A percentile compares a stretch with the other conserved stretches of the same genome.
phyloP scores from a whole-genome alignment of 2,797 vertebrate genomes.

The Oryzias sinensis region DNA sequence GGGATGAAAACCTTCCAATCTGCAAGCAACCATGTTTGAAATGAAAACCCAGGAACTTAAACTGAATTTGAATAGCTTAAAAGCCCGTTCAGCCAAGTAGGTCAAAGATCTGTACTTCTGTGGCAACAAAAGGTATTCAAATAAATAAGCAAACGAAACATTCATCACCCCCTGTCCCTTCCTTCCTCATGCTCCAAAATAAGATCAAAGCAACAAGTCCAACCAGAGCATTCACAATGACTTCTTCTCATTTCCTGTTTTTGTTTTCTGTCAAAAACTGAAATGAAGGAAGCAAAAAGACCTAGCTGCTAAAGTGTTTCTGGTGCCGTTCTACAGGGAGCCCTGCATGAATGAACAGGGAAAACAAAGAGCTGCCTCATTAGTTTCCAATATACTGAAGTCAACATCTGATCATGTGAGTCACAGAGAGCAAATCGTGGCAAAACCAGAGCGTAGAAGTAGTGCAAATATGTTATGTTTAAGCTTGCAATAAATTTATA shows the following conservation, averaged over 20 bases:
- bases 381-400: slow-evolving; percentile 44
- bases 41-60: neutral
- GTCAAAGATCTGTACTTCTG: slow-evolving; percentile 81
- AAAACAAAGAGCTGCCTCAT: slow-evolving; percentile 47
- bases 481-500: neutral
- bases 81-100: slow-evolving; percentile 75
- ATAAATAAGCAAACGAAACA: slow-evolving; percentile 30
- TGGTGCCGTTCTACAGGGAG: slow-evolving; percentile 1
- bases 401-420: slow-evolving; percentile 33
- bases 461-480: slow-evolving; percentile 4
- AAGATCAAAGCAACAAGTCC: slow-evolving; percentile 48
- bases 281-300: slow-evolving; percentile 6
- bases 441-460: slow-evolving; percentile 11
- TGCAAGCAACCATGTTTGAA: neutral
- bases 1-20: neutral
- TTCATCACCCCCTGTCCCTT: slow-evolving; percentile 36
- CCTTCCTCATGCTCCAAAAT: slow-evolving; percentile 57
- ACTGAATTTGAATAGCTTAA: neutral
- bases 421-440: slow-evolving; percentile 30
- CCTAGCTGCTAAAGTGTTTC: slow-evolving; percentile 16
- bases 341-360: slow-evolving; percentile 16
- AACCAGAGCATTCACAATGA: slow-evolving; percentile 34
- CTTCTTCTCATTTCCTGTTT: slow-evolving; percentile 54
- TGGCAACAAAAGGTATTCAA: slow-evolving; percentile 67
- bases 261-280: slow-evolving; percentile 32